Conservation (phyloP, 2,797 vertebrate species). For the Tympanoctomys barrerae region DNA sequence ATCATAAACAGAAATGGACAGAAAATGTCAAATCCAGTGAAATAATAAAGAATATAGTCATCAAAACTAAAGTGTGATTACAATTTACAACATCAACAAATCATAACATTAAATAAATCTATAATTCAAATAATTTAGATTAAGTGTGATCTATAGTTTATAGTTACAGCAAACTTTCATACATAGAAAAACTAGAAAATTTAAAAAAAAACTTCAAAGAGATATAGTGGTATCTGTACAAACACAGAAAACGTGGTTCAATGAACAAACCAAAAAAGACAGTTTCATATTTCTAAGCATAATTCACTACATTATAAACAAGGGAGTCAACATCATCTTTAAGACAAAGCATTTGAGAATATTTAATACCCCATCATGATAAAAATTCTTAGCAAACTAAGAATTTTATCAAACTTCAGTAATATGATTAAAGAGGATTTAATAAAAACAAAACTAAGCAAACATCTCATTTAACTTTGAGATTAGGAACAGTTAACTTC, state of each 20-base stretch:
- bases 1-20: not conserved
- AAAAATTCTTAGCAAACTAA: slow-evolving; percentile 18
- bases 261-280: slow-evolving; percentile 6
- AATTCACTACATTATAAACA: not conserved
- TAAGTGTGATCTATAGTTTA: no score
- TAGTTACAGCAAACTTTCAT: no score
- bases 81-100: not conserved
- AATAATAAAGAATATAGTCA: not conserved
- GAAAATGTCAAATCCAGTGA: not conserved
- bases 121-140: no score
- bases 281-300: not conserved
- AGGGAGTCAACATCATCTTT: not conserved
- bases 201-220: no score
- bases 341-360: slow-evolving; percentile 48
- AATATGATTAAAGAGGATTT: not conserved
- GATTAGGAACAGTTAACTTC: slow-evolving; percentile 10
- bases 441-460: not conserved
- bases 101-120: no score
- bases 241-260: no score
- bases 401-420: not conserved
- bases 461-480: slow-evolving; percentile 21
- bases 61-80: slow-evolving; percentile 8
- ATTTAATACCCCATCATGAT: slow-evolving; percentile 16
- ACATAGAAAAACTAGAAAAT: no score
- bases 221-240: no score